These are phyloP conservation scores for Philantomba maxwellii DNA, from an alignment of 2,113 vertebrate species.

Conservation along the genomic window DNA sequence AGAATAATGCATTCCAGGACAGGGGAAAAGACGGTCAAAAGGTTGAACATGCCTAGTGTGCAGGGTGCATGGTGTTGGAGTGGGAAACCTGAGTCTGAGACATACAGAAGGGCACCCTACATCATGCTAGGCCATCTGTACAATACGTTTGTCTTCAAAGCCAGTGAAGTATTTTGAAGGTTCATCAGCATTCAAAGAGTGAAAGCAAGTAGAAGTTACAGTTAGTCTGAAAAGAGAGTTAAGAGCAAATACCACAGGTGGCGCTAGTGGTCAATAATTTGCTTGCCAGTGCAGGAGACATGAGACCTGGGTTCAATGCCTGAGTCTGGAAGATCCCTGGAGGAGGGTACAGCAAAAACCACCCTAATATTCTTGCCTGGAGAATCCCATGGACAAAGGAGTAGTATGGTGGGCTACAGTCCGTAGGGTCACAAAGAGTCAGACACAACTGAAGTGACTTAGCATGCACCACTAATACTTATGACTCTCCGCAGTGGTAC, in stretches of 20 bases:
- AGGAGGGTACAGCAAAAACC: background rate
- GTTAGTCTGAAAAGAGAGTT: background rate
- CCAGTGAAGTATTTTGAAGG: background rate
- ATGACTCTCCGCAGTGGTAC: background rate
- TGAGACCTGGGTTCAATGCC: background rate
- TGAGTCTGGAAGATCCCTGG: background rate
- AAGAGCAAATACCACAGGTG: background rate
- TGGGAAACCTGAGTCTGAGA: background rate
- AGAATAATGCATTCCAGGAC: background rate
- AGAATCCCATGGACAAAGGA: background rate
- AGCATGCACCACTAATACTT: too few relatives aligned
- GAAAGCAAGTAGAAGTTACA: background rate
- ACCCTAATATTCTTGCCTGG: background rate
- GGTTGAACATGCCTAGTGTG: background rate
- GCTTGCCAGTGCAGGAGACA: background rate
- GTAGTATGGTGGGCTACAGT: background rate
- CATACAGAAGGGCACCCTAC: background rate
- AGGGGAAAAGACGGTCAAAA: background rate
- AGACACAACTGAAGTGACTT: background rate
- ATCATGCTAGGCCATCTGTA: background rate
- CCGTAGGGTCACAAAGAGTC: background rate
- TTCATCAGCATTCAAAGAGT: background rate
- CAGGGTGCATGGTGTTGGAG: background rate
- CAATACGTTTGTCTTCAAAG: background rate
- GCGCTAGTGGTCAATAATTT: background rate